Percentiles rank a stretch among this genome's conserved stretches.
phyloP scores from a whole-genome alignment of 1,140 invertebrate genomes.

The Oncopodura yosiiana region DNA sequence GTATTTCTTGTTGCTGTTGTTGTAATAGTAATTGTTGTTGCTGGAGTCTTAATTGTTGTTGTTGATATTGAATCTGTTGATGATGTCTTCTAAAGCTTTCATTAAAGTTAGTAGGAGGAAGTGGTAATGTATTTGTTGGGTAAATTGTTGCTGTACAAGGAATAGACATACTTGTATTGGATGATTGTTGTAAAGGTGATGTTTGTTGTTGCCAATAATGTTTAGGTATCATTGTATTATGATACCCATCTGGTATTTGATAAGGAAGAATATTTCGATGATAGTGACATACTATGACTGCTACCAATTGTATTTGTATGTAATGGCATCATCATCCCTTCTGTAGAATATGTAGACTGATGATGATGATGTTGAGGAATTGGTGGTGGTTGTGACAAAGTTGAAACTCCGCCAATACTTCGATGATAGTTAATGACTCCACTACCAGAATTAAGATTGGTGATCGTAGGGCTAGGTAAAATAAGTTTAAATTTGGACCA shows the following conservation, averaged over 20 bases:
- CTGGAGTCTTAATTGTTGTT: conserved; percentile 7
- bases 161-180: conserved; percentile 7
- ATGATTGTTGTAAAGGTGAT: conserved; percentile 4
- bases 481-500: conserved; percentile 27
- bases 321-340: not conserved
- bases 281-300: conserved; percentile 1
- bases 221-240: not conserved
- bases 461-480: conserved; percentile 3
- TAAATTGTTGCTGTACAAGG: not conserved
- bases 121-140: not conserved
- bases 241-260: conserved; percentile 16
- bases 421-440: too few relatives aligned
- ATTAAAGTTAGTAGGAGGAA: conserved; percentile 19
- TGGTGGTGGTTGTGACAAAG: not conserved
- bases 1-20: not conserved
- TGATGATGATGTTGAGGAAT: not conserved
- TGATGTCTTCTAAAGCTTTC: conserved; percentile 23
- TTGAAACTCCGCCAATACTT: not conserved
- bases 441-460: not conserved
- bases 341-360: not conserved
- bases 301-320: not conserved
- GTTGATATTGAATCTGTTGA: conserved; percentile 5
- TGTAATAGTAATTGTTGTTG: not conserved
- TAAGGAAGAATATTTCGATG: conserved; percentile 22
- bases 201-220: not conserved